Conservation (phyloP, 2,888 invertebrate species). For the Tachina lurida region DNA sequence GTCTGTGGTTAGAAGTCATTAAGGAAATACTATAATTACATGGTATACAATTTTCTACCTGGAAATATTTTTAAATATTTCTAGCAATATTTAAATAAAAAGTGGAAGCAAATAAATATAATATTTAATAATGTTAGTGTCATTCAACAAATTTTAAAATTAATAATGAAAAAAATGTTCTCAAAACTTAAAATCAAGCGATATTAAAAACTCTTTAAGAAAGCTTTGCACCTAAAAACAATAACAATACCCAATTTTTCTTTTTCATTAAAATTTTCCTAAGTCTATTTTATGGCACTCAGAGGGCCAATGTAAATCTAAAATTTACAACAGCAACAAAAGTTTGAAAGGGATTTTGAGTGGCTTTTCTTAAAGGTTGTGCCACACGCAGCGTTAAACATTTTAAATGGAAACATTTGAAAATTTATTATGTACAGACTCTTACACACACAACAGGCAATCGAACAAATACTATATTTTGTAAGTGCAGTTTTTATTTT, state of each 20-base stretch:
- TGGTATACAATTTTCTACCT: neutral
- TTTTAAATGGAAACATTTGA: constrained; percentile 15
- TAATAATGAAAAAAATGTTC: neutral
- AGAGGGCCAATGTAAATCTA: constrained; percentile 12
- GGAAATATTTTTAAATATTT: too few species aligned
- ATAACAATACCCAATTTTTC: constrained; percentile 3
- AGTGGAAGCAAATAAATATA: too few species aligned
- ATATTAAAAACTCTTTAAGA: constrained; percentile 26
- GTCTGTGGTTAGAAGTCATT: constrained; percentile 27
- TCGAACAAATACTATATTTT: too few species aligned
- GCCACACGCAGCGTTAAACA: constrained; percentile 24
- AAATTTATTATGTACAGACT: constrained; percentile 19
- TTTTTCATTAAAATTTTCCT: constrained; percentile 15
- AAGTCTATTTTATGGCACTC: constrained; percentile 31
- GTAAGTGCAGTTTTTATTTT: neutral
- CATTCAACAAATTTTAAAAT: neutral
- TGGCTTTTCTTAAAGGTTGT: neutral
- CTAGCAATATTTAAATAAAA: too few species aligned
- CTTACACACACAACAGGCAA: neutral
- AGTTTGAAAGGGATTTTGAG: neutral
- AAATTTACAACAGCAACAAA: neutral
- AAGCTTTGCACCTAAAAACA: constrained; percentile 5
- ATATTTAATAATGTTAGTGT: too few species aligned
- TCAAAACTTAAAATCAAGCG: neutral
- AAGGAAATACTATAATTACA: constrained; percentile 14